Base-by-base conservation (phyloP, 2,113 vertebrate genomes). In the Suncus etruscus region DNA sequence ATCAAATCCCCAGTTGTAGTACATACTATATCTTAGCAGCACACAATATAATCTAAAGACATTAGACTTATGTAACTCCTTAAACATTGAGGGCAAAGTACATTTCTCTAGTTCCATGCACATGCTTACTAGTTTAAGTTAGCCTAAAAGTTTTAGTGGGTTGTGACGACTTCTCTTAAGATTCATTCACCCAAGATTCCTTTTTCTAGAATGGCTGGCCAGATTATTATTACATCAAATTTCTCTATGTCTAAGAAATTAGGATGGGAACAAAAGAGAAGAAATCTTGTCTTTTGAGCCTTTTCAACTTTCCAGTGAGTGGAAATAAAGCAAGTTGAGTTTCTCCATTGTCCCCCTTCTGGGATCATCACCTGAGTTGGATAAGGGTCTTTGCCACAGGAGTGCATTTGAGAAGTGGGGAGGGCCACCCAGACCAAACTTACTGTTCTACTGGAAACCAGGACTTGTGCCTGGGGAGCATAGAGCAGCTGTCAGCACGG, bases 401-500 rank as follows among this genome's bases (percentile, higher is more conserved):
- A 79, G 65, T 9, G 20, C 66, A 20, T 63, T 86, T 82, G 27
- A 50, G 81, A 82, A 82, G 22, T 24, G 77, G 73, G 58, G 51
- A 90, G 76, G 68, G 72, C 27, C 31, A 24, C 14, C 8, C 65
- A 15, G 78, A 82, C 86, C 78, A 7, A 91, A 51, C 39, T 74
- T 48, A 65, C 7, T 6, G 70, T 91, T 77, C 86, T 93, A 45
- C 85, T 91, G n/a, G 54, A 83, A 94, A 94, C 50, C 75, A 61
- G 63, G 39, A 85, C 96, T 95, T 88, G 86, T 86, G 91, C 85
- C 91, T 94, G 87, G 6, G 65, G 92, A 91, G 45, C 87, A 3
- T 22, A 78, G 95, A 94, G 96, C 80, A 54, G 83, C 91, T 65
- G 95, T 97, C 95, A 90, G 94, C 94, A 93, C 92, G 94, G 95